Percentiles rank a stretch among this genome's conserved stretches.
These are phyloP conservation scores for Diceros bicornis DNA, from an alignment of 2,797 vertebrate genomes.

Conservation along the genomic window DNA sequence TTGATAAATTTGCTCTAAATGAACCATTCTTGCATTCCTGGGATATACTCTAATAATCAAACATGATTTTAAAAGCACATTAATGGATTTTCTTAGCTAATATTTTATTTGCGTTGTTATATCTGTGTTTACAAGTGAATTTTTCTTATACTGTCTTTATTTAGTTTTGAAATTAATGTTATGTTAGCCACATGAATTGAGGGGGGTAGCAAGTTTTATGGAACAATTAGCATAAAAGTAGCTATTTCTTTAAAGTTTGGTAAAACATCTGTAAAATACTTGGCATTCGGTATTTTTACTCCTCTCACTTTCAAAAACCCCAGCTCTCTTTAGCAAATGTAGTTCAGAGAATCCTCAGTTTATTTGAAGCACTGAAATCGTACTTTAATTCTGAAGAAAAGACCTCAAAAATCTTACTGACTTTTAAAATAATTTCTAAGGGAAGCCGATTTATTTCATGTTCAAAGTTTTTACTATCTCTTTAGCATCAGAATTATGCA, in stretches of 20 bases:
- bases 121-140: not conserved
- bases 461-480: not conserved
- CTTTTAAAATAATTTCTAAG: not conserved
- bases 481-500: not conserved
- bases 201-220: not conserved
- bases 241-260: not conserved
- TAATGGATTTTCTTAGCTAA: not conserved
- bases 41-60: not conserved
- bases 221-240: not conserved
- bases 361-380: not conserved
- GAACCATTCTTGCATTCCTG: not conserved
- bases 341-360: not conserved
- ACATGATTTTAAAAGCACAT: not conserved
- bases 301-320: not conserved
- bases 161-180: not conserved
- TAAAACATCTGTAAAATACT: not conserved
- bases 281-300: not conserved
- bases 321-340: not conserved
- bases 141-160: not conserved
- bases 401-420: not conserved
- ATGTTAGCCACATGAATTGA: not conserved
- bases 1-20: not conserved
- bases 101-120: not conserved
- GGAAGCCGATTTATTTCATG: not conserved
- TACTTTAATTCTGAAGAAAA: not conserved